Conservation (phyloP, 1,140 invertebrate genomes). For the Scaptomyza montana region DNA sequence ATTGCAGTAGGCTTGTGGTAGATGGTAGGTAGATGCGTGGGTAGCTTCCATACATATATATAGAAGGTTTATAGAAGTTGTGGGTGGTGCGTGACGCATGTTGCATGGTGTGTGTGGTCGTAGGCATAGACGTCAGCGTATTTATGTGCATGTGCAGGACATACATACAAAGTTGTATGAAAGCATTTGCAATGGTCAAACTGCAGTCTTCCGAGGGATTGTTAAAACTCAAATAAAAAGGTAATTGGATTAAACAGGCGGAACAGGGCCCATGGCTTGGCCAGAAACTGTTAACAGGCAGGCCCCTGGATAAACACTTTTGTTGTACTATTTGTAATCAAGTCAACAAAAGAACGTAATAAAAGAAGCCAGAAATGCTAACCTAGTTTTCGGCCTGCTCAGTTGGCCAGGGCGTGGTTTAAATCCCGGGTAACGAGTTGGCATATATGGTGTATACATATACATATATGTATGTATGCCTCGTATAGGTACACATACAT, state of each 20-base stretch:
- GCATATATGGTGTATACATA: conserved; percentile 36
- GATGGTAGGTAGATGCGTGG: not conserved
- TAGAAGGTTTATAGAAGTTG: not conserved
- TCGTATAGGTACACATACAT: conserved; percentile 10
- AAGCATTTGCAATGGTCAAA: not conserved
- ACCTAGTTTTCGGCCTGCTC: conserved; percentile 67
- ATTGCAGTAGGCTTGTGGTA: not conserved
- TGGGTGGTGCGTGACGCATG: not conserved
- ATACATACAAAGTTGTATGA: not conserved
- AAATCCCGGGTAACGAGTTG: conserved; percentile 73
- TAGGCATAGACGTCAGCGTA: not conserved
- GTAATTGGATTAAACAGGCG: conserved; percentile 57
- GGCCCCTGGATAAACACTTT: not conserved
- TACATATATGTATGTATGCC: not conserved
- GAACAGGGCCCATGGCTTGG: not conserved
- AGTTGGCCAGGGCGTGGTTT: conserved; percentile 77
- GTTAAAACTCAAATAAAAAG: conserved; percentile 32
- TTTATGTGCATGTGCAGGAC: not conserved
- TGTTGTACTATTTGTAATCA: conserved; percentile 20
- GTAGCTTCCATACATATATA: not conserved
- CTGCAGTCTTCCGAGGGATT: conserved; percentile 1
- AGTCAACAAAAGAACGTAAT: not conserved
- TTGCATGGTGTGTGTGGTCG: not conserved
- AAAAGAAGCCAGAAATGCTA: conserved; percentile 32
- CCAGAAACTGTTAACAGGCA: not conserved